Evolutionary conservation across 2,113 vertebrate genomes (phyloP).

Genomic region (Sylvicapra grimmia): DNA sequence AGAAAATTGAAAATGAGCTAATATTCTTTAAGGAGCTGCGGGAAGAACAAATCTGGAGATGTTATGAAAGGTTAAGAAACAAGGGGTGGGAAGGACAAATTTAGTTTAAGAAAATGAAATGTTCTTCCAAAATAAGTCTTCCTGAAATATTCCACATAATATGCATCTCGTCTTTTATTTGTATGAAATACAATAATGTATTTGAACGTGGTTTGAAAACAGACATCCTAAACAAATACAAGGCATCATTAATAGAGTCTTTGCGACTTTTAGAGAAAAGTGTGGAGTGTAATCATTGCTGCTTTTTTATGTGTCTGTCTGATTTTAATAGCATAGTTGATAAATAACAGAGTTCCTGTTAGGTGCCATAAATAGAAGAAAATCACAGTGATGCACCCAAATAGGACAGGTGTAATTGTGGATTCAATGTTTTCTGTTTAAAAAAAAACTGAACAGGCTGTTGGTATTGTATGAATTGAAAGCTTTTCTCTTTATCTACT

Average conservation of each 20-base stretch:
- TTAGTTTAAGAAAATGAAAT: background rate
- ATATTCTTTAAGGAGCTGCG: background rate
- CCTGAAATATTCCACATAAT: background rate
- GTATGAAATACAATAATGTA: background rate
- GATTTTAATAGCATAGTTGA: background rate
- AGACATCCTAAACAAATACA: background rate
- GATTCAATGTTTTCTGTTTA: background rate
- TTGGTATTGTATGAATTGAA: background rate
- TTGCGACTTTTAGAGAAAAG: background rate
- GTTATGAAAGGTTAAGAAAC: background rate
- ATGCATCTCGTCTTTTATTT: background rate
- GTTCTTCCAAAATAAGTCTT: background rate
- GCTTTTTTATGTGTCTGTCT: background rate
- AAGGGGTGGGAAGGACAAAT: background rate
- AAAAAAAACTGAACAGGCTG: background rate
- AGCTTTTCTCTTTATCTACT: background rate
- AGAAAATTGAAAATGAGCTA: background rate
- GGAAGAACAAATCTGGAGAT: background rate
- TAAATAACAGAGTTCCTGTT: conserved; percentile 20
- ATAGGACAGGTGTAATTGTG: background rate
- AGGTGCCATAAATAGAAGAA: conserved; percentile 33
- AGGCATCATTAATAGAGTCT: background rate
- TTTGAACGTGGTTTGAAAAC: background rate
- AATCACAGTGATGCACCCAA: background rate
- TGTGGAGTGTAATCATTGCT: background rate